phyloP scores from a whole-genome alignment of 2,888 invertebrate species.

The Azorinus chamasolen region DNA sequence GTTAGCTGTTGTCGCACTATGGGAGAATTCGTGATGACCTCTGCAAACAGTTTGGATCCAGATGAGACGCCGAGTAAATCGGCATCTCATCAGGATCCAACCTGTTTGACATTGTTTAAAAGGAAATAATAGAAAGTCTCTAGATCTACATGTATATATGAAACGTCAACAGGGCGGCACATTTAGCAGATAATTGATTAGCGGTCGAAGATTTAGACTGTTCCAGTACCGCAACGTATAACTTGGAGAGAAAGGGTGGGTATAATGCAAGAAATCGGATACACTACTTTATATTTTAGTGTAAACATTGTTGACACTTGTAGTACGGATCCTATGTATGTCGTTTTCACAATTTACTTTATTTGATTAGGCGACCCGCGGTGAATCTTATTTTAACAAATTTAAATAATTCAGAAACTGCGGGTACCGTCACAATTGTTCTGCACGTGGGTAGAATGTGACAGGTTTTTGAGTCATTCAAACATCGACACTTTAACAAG shows the following conservation, averaged over 20 bases:
- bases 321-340: conserved; percentile 29
- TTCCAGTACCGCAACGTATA: no score
- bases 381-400: conserved; percentile 53
- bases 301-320: conserved; percentile 55
- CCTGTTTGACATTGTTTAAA: no score
- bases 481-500: conserved; percentile 27
- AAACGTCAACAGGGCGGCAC: no score
- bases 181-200: no score
- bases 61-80: no score
- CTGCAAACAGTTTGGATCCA: no score
- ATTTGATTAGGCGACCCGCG: conserved; percentile 47
- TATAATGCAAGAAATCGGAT: conserved; percentile 50
- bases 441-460: conserved; percentile 50
- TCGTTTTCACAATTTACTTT: conserved; percentile 26
- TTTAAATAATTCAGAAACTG: conserved; percentile 40
- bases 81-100: no score
- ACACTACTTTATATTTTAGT: conserved; percentile 49
- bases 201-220: no score
- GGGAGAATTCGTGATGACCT: no score
- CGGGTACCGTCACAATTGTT: conserved; percentile 26
- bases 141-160: no score
- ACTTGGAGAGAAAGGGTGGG: conserved; percentile 2
- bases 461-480: conserved; percentile 12
- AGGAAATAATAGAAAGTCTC: no score
- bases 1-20: no score